Percentiles rank a stretch among this genome's conserved stretches.
These are phyloP conservation scores for Amazona guildingii DNA, from an alignment of 2,113 vertebrate species.

Conservation along the genomic window DNA sequence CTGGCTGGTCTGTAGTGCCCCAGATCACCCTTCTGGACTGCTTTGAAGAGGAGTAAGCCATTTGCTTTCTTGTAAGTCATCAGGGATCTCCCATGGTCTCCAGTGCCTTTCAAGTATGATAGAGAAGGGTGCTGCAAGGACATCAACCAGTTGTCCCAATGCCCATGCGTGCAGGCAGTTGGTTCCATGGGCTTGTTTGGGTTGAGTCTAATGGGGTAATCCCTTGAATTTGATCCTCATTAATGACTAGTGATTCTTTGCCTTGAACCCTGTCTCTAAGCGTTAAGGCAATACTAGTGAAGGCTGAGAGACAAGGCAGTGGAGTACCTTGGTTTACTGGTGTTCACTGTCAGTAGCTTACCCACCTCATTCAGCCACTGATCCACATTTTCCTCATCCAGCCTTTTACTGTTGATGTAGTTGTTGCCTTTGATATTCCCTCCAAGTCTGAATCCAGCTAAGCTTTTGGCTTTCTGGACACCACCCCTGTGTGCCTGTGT, in stretches of 20 bases:
- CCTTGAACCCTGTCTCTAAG: neutral
- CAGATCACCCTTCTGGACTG: neutral
- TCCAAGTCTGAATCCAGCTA: neutral
- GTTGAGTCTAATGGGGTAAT: neutral
- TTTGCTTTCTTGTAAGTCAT: neutral
- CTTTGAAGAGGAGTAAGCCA: neutral
- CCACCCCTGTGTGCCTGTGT: neutral
- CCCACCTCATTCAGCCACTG: rapidly evolving
- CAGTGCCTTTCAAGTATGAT: neutral
- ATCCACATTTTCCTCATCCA: neutral
- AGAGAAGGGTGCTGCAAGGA: neutral
- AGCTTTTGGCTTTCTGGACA: neutral
- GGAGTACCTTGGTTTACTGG: rapidly evolving
- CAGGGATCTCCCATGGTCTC: neutral
- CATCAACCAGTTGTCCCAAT: rapidly evolving
- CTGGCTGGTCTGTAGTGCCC: neutral
- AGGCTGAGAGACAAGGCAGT: neutral
- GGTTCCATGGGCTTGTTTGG: neutral
- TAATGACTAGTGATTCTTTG: neutral
- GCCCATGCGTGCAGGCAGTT: rapidly evolving
- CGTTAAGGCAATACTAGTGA: neutral
- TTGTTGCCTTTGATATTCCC: neutral
- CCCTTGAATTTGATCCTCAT: neutral
- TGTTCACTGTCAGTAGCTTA: neutral
- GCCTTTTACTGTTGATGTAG: neutral